Base-by-base conservation (phyloP, 2,797 vertebrate species). In the Sandelia bainsii region DNA sequence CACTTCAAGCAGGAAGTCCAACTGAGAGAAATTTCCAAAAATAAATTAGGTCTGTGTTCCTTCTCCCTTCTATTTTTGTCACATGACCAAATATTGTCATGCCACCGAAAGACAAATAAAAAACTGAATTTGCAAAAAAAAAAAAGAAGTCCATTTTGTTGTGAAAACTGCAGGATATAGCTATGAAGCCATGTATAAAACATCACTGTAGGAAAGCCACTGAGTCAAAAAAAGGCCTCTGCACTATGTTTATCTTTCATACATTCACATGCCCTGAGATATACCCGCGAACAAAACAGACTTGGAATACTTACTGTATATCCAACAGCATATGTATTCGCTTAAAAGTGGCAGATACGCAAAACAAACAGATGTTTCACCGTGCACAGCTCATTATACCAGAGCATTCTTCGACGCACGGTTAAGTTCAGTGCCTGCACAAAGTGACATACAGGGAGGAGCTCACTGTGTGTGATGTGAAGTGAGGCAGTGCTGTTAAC, bases 311-410 rank as follows among this genome's bases (percentile, higher is more conserved):
- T 48, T 70, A 4, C 53, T 71, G 63, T 66, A 44, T 32, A 60
- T 80, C 42, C 50, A 67, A 54, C 52, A 72, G 68, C 56, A 72
- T 40, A 45, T 19, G 50, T 52, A 72, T 79, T 59, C 62, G 62
- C 67, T 59, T 54, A 19, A 81, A 75, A 83, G 80, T 22, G 52
- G 72, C 64, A 82, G 73, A 80, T 69, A 72, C 79, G 71, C 72
- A 82, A 77, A 84, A 85, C 71, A 84, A 83, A 81, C 80, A 85
- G 75, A 83, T 75, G 75, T 80, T 83, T 80, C 74, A 63, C 59
- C 37, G 29, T 62, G 73, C 68, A 64, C 68, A 64, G 72, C 84
- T 92, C 89, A 86, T 87, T 87, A 83, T 59, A 67, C 25, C 58
- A 40, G n/a, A 69, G 66, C 46, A 58, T 66, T 44, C 62, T 48